These are phyloP conservation scores for Pimpla rufipes DNA, from an alignment of 2,888 invertebrate species.

Conservation along the genomic window DNA sequence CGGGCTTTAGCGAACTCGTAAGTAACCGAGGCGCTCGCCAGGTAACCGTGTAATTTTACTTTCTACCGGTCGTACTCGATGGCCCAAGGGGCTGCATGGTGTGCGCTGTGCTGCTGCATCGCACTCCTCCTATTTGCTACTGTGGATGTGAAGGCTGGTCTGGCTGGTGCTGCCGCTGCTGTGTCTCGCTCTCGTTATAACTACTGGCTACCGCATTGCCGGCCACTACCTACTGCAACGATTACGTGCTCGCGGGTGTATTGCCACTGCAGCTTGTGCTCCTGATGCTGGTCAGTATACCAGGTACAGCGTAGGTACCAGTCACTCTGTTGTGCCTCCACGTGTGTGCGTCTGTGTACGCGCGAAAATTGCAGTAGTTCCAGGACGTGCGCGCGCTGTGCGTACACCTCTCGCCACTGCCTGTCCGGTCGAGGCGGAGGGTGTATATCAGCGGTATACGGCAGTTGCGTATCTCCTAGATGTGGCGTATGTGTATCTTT, in stretches of 20 bases:
- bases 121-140: slow-evolving; percentile 65
- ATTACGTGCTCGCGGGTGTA: slow-evolving; percentile 59
- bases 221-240: slow-evolving; percentile 63
- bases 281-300: slow-evolving; percentile 25
- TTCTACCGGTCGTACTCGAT: slow-evolving; percentile 73
- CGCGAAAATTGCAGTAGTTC: slow-evolving; percentile 52
- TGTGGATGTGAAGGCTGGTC: slow-evolving; percentile 42
- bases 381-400: slow-evolving; percentile 31
- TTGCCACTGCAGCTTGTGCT: slow-evolving; percentile 36
- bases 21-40: slow-evolving; percentile 62
- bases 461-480: slow-evolving; percentile 26
- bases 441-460: slow-evolving; percentile 1
- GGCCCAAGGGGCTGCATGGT: slow-evolving; percentile 68
- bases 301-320: slow-evolving; percentile 7
- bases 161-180: slow-evolving; percentile 23
- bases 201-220: slow-evolving; percentile 64
- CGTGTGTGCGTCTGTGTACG: slow-evolving; percentile 9
- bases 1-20: slow-evolving; percentile 53
- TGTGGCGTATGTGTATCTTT: neutral
- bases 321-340: neutral
- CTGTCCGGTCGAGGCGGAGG: slow-evolving; percentile 13
- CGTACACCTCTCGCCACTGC: slow-evolving; percentile 31
- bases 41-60: slow-evolving; percentile 78
- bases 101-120: slow-evolving; percentile 34
- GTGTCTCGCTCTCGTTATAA: slow-evolving; percentile 61